Evolutionary conservation across 92 coral and sea anemone genomes (phyloP), one percentile per base, ranked within the genome.

Genomic region (Epizoanthus ramosus): DNA sequence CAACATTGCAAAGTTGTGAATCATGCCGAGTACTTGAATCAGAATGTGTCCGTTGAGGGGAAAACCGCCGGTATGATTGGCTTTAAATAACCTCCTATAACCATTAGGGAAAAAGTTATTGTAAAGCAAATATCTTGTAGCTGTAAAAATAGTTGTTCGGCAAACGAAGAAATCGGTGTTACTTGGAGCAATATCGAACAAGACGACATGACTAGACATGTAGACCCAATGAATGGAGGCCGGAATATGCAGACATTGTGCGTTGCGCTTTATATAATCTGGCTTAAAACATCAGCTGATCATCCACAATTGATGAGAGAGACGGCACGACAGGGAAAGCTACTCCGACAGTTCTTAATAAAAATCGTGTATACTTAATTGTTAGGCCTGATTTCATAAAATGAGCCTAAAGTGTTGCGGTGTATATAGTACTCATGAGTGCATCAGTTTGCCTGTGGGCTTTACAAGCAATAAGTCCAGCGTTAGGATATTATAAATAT

Each of bases 161-260:
- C n/a, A 64, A 25, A 19, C 4, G 5, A 64, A 64, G 2, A 18
- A 71, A 19, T 21, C 37, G 17, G n/a, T 3, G 31, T 61, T 61
- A 6, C 54, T 10, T 50, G 54, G 14, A 13, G 0, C 58, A 19
- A 77, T 77, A 77, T 77, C 57, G 37, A 63, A 4, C 22, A 77
- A 77, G 82, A 61, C 82, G 21, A 41, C 37, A 24, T 63, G 82
- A 41, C 82, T 61, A 77, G 82, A 77, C 71, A 14, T 39, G 39
- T 12, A 60, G 82, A 59, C 82, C 81, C 54, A 50, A 6, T 50
- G 15, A 50, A 10, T 50, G 14, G 16, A 12, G 54, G 54, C 54
- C 15, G 54, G 54, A 50, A 50, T 50, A 50, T 50, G 54, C 54
- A 50, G 54, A 50, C 54, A 50, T 50, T 50, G 54, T 50, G 54